Percentiles rank a stretch among this genome's conserved stretches.
phyloP scores from a whole-genome alignment of 2,113 vertebrate species.

The Cacatua alba region DNA sequence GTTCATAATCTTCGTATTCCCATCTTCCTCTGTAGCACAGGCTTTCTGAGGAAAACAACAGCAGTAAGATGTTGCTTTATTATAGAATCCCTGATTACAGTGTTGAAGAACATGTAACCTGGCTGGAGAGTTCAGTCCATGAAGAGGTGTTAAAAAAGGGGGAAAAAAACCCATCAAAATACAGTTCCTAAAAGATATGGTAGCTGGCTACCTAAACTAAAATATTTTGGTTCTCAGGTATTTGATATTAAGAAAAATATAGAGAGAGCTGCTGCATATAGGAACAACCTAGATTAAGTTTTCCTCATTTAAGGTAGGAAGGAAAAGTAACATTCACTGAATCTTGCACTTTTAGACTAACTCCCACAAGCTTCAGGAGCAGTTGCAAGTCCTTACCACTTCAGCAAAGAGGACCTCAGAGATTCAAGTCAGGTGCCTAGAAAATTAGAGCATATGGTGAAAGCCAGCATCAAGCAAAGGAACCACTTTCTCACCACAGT shows the following conservation, averaged over 20 bases:
- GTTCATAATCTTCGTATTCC: not conserved
- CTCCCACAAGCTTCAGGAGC: not conserved
- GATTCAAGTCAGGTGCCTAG: not conserved
- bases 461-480: not conserved
- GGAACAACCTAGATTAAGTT: not conserved
- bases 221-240: not conserved
- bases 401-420: not conserved
- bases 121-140: not conserved
- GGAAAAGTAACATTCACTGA: not conserved
- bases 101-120: not conserved
- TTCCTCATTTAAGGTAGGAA: not conserved
- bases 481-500: not conserved
- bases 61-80: not conserved
- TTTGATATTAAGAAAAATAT: not conserved
- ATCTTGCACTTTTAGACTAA: not conserved
- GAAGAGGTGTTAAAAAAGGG: not conserved
- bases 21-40: not conserved
- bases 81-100: not conserved
- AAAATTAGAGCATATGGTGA: not conserved
- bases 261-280: not conserved
- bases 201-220: not conserved
- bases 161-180: fast-evolving
- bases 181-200: not conserved
- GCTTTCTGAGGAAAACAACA: not conserved
- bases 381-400: not conserved